Evolutionary conservation across 2,797 vertebrate genomes (phyloP).

Genomic region (Mus minutoides): DNA sequence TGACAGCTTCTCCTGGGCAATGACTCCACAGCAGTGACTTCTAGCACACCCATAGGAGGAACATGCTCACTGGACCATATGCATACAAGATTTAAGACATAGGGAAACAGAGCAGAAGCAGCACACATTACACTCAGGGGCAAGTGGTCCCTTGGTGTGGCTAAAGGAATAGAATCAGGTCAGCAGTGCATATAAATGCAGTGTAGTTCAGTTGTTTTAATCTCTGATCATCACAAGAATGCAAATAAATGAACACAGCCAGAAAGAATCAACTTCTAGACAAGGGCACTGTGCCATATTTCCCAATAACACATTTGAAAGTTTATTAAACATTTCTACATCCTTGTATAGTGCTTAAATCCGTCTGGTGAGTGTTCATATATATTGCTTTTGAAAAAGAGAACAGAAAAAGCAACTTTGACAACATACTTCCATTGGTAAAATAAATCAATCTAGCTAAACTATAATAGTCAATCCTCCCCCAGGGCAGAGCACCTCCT

Average conservation of each 20-base stretch:
- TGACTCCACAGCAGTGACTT: background rate
- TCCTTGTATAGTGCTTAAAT: background rate
- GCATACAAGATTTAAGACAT: background rate
- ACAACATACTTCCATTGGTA: constrained; percentile 1
- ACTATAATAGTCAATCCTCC: background rate
- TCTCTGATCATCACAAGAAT: background rate
- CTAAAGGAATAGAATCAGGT: constrained; percentile 1
- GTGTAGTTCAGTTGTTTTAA: background rate
- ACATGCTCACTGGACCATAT: background rate
- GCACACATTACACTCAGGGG: background rate
- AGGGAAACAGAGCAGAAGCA: background rate
- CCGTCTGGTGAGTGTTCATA: background rate
- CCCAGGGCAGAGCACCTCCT: background rate
- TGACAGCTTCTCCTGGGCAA: background rate
- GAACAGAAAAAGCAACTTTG: background rate
- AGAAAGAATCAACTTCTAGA: constrained; percentile 2
- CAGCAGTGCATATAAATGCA: background rate
- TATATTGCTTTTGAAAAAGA: background rate
- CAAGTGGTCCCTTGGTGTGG: background rate
- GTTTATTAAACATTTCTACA: constrained; percentile 24
- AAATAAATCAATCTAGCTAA: background rate
- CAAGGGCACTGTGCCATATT: background rate
- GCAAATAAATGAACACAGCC: background rate
- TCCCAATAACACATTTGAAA: constrained; percentile 7
- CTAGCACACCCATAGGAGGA: background rate